These are phyloP conservation scores for Perizoma flavofasciatum DNA, from an alignment of 2,888 invertebrate genomes.

Conservation along the genomic window DNA sequence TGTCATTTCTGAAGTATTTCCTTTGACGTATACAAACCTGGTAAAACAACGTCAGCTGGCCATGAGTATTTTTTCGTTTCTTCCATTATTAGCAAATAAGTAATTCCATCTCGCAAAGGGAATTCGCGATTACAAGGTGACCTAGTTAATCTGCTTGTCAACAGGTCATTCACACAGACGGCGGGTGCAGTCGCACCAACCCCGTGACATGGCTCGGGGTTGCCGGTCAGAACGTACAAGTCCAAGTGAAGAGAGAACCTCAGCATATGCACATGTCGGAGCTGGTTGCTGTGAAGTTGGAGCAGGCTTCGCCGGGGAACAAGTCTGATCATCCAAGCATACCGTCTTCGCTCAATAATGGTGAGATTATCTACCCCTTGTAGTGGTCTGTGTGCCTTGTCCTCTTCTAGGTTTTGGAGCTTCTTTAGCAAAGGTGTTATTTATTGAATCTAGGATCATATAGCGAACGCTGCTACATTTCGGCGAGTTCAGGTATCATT, in stretches of 20 bases:
- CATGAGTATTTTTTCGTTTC: background rate
- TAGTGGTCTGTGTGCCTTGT: conserved; percentile 35
- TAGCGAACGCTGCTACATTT: too few species aligned
- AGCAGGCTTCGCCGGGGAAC: conserved; percentile 86
- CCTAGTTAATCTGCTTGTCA: background rate
- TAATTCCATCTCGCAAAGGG: background rate
- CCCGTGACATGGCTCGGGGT: conserved; percentile 86
- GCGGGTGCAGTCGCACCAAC: conserved; percentile 88
- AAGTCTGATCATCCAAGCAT: conserved; percentile 78
- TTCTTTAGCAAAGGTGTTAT: too few species aligned
- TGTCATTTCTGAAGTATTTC: too few species aligned
- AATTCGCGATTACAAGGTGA: background rate
- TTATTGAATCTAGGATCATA: too few species aligned
- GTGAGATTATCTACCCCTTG: conserved; percentile 44
- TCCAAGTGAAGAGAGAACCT: conserved; percentile 88
- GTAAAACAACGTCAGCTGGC: background rate
- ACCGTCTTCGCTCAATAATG: conserved; percentile 75
- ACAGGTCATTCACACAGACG: conserved; percentile 77
- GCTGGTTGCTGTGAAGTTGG: conserved; percentile 85
- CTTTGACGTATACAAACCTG: background rate
- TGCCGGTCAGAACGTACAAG: conserved; percentile 75
- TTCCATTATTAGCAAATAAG: background rate
- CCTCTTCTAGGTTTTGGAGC: too few species aligned
- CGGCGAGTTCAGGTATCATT: too few species aligned
- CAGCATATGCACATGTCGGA: conserved; percentile 83